Base-by-base conservation (phyloP, 2,888 invertebrate genomes). In the Callimorpha dominula region DNA sequence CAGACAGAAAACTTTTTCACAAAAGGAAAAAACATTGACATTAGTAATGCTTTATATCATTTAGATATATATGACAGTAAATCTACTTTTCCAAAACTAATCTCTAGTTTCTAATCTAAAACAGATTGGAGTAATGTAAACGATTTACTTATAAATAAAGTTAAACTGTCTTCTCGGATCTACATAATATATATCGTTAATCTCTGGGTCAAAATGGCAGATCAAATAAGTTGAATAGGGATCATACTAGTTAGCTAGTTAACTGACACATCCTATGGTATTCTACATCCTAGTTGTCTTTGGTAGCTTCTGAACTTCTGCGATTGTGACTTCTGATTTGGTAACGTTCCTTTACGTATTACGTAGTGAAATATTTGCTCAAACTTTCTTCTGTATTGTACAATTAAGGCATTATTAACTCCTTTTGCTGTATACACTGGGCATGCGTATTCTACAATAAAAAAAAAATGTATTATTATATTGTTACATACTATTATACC, bases 1-100 rank as follows among this genome's bases (percentile, higher is more conserved):
- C n/a, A 74, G 68, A 76, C 42, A 43, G 17, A 49, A 43, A 50
- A 62, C 71, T 77, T 46, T 71, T 72, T 62, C 14, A 65, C 8
- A 8, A 62, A 63, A 50, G 60, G 42, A 68, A 49, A 62, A 75
- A 69, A 71, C 52, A 62, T 7, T 42, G 20, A 43, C 65, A 50
- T 68, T 65, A 71, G 65, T 15, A 31, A 20, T 57, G 46, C 15
- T 15, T 42, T 67, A 54, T 40, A 63, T 46, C n/a, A 40, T 54
- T 71, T 50, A 43, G 65, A 54, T 14, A n/a, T n/a, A n/a, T n/a
- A n/a, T n/a, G n/a, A n/a, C n/a, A 46, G 14, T 40, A 50, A 17
- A 11, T 15, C 14, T n/a, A 43, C 14, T 65, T 62, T 60, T 7
- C 40, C 1, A 40, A 64, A 17, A 43, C n/a, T 11, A 42, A 17